These are phyloP conservation scores for Falco naumanni DNA, from an alignment of 2,797 vertebrate genomes.

Conservation along the genomic window DNA sequence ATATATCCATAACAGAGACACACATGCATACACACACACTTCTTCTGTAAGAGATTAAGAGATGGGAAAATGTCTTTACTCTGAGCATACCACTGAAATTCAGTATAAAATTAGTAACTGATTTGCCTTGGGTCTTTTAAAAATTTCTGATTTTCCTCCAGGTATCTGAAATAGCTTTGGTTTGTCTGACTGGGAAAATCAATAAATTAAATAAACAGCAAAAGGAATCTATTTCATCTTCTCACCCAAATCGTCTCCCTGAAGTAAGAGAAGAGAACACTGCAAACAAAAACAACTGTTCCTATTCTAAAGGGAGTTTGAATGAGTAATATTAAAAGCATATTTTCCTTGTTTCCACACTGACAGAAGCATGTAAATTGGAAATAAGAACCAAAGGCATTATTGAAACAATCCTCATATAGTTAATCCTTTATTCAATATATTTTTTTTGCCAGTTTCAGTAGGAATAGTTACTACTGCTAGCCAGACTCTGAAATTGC, in stretches of 20 bases:
- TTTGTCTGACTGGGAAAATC: not conserved
- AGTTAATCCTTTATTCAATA: not conserved
- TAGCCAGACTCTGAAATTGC: not conserved
- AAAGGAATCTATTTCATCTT: not conserved
- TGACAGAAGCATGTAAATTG: not conserved
- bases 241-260: not conserved
- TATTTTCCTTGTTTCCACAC: not conserved
- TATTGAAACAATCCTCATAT: not conserved
- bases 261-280: not conserved
- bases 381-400: not conserved
- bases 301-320: not conserved
- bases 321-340: not conserved
- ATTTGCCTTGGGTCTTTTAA: not conserved
- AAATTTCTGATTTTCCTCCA: not conserved
- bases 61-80: not conserved
- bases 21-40: rapidly evolving
- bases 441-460: not conserved
- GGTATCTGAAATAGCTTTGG: not conserved
- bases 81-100: not conserved
- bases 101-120: not conserved
- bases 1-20: not conserved
- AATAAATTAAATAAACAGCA: not conserved
- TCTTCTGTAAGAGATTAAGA: not conserved
- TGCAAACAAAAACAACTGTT: not conserved
- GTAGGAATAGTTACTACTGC: conserved; percentile 28